Base-by-base conservation (phyloP, 1,140 invertebrate genomes). In the Propsilocerus akamusi region DNA sequence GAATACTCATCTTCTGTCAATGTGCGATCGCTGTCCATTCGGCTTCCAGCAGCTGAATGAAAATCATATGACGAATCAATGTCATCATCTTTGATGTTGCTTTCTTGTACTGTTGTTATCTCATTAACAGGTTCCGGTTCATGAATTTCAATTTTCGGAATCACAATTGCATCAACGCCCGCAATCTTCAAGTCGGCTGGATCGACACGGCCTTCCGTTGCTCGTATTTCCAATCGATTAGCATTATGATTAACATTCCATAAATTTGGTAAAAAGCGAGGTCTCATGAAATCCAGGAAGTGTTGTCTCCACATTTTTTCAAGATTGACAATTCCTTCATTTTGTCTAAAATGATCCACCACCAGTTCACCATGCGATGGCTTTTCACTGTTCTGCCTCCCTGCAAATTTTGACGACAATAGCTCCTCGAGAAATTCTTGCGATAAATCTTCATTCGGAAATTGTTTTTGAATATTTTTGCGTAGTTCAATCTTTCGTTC, bases 221-320 rank as follows among this genome's bases (percentile, higher is more conserved):
- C 63, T 20, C 66, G 65, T 3, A 74, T 66, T 47, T 65, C 62
- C 30, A 75, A 61, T 32, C 72, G 64, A 47, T 78, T 70, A 47
- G 74, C 72, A 56, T 76, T 84, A 55, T 86, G 83, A 53, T 71
- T 72, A 14, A 83, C 64, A 47, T 84, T 87, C 86, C 86, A 90
- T 37, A 82, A 64, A 5, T 72, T 61, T 0, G 86, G 86, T 57
- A 90, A 68, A 64, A 69, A 76, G 30, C 72, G 61, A 0, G 86
- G 86, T 25, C 78, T 62, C 85, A 89, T 88, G 2, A 70, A 73
- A 0, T 67, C 58, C 6, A 90, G 55, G 61, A 90, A 89, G 62
- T 87, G 81, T 59, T 85, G 68, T 8, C 86, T 66, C 85, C 86
- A 90, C 49, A 77, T 56, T 52, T 72, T 72, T 59, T 90, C 84